Conservation (phyloP, 2,888 invertebrate species). For the Agonopterix alstromeriana region DNA sequence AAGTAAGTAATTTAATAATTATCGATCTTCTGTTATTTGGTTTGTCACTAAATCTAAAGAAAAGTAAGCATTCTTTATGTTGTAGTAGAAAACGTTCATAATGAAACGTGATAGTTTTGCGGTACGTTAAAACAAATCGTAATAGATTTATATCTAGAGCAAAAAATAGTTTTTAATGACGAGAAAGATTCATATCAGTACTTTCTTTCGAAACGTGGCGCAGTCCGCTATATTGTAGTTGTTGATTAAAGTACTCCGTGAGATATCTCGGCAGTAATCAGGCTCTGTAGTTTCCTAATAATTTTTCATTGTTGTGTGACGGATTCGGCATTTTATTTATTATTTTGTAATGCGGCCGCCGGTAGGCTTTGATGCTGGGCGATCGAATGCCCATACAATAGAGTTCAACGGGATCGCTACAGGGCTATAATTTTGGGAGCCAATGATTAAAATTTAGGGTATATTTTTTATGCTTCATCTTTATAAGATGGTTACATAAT, state of each 20-base stretch:
- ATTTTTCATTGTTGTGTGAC: constrained; percentile 43
- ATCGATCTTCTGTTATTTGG: too few species aligned
- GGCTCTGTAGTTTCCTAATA: constrained; percentile 32
- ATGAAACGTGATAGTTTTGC: too few species aligned
- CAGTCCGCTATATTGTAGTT: constrained; percentile 17
- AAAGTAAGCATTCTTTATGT: too few species aligned
- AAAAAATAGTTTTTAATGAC: constrained; percentile 30
- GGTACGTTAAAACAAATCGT: constrained; percentile 1
- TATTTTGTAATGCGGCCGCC: constrained; percentile 18
- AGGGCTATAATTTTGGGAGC: neutral
- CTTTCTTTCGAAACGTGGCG: constrained; percentile 26
- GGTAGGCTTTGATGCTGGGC: constrained; percentile 4
- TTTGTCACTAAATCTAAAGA: too few species aligned
- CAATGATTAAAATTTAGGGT: too few species aligned
- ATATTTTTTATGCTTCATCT: too few species aligned
- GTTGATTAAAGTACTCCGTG: constrained; percentile 31
- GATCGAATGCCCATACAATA: constrained; percentile 28
- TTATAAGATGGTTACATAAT: too few species aligned
- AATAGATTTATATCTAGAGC: constrained; percentile 23
- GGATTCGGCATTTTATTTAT: constrained; percentile 44
- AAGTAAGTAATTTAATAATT: too few species aligned
- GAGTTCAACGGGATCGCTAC: constrained; percentile 44
- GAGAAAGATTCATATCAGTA: constrained; percentile 34
- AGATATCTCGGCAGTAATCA: constrained; percentile 34
- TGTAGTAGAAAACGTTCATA: too few species aligned